phyloP scores from a whole-genome alignment of 1,140 invertebrate species.

The Drusus annulatus region DNA sequence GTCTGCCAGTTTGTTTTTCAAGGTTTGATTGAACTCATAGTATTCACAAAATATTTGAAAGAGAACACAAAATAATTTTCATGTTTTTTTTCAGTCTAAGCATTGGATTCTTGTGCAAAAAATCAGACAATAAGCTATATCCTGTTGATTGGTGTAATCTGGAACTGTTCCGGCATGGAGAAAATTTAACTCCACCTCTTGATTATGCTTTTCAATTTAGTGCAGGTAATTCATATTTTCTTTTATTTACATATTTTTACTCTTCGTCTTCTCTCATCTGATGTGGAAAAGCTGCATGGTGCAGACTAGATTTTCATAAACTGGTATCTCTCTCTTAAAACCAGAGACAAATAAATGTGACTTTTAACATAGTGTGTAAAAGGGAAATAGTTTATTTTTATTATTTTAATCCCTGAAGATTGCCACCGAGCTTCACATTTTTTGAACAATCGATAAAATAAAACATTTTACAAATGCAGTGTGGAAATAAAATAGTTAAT shows the following conservation, averaged over 20 bases:
- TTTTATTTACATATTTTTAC: background rate
- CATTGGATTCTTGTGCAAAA: slow-evolving; percentile 77
- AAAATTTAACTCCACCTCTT: slow-evolving; percentile 75
- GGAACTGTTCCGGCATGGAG: slow-evolving; percentile 76
- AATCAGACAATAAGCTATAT: slow-evolving; percentile 71
- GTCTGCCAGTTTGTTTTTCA: slow-evolving; percentile 74
- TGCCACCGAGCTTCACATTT: too few relatives aligned
- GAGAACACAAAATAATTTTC: slow-evolving; percentile 1
- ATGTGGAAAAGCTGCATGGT: too few relatives aligned
- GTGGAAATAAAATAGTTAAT: too few relatives aligned
- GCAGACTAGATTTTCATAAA: too few relatives aligned
- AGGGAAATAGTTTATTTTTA: too few relatives aligned
- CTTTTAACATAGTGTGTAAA: too few relatives aligned
- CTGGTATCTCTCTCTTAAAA: too few relatives aligned
- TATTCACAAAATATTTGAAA: background rate
- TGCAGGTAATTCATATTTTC: slow-evolving; percentile 67
- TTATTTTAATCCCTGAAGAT: too few relatives aligned
- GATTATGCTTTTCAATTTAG: slow-evolving; percentile 77
- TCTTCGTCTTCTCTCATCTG: too few relatives aligned
- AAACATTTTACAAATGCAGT: too few relatives aligned
- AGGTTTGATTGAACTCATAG: slow-evolving; percentile 65
- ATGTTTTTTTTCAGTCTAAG: slow-evolving; percentile 71
- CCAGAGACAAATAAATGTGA: too few relatives aligned
- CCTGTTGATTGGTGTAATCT: slow-evolving; percentile 73
- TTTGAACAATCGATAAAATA: too few relatives aligned